Conservation (phyloP, 2,888 invertebrate species). For the Ectemnius lituratus region DNA sequence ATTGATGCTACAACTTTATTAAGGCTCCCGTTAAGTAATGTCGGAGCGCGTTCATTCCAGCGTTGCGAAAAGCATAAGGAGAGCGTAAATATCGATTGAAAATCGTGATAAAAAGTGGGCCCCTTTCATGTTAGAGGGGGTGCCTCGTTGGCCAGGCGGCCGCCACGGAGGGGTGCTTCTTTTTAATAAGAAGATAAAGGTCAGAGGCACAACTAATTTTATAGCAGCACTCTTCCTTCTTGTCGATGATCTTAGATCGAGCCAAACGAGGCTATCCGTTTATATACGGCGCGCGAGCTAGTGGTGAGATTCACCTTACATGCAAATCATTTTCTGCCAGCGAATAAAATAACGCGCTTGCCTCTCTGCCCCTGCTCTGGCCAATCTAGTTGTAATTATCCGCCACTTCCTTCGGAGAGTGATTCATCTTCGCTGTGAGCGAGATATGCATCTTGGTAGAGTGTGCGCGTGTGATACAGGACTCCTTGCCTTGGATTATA, state of each 20-base stretch:
- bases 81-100: constrained; percentile 59
- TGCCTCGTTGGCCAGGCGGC: constrained; percentile 3
- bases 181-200: constrained; percentile 74
- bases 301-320: constrained; percentile 20
- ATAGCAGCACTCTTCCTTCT: constrained; percentile 32
- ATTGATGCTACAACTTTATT: constrained; percentile 73
- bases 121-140: constrained; percentile 18
- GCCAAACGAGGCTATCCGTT: constrained; percentile 49
- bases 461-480: neutral
- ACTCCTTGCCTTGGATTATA: neutral
- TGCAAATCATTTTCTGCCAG: constrained; percentile 31
- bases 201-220: constrained; percentile 63
- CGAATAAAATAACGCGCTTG: constrained; percentile 14
- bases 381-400: constrained; percentile 1
- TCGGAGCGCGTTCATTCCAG: constrained; percentile 61
- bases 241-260: neutral
- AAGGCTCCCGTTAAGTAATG: constrained; percentile 71
- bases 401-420: neutral
- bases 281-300: constrained; percentile 42
- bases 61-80: constrained; percentile 68
- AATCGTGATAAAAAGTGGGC: constrained; percentile 61
- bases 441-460: neutral
- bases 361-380: neutral
- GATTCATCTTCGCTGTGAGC: neutral
- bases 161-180: constrained; percentile 58